Evolutionary conservation across 2,797 vertebrate species (phyloP).

Genomic region (Molossus alvarezi): DNA sequence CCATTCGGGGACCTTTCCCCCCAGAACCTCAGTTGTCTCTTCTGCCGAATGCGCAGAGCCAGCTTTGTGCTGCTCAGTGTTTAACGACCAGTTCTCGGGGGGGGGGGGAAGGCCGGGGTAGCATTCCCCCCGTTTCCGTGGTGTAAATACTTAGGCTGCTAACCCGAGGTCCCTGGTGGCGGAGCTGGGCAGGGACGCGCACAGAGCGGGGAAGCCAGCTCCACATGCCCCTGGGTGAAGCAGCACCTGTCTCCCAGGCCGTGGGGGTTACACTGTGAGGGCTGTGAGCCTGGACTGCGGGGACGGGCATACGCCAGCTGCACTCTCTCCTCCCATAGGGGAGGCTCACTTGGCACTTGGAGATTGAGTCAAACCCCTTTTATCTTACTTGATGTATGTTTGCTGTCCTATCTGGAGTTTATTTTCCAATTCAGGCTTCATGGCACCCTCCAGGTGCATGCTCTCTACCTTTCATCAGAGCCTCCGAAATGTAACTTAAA

Average conservation of each 20-base stretch:
- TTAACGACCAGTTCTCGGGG: neutral
- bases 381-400: neutral
- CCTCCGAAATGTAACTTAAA: neutral
- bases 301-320: accelerated
- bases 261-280: accelerated
- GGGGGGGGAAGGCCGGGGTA: neutral
- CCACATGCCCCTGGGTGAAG: accelerated
- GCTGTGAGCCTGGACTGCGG: accelerated
- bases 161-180: neutral
- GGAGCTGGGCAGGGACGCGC: neutral
- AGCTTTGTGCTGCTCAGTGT: no score
- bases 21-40: neutral
- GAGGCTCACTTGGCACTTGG: neutral
- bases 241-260: neutral
- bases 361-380: neutral
- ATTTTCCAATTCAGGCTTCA: neutral
- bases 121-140: neutral
- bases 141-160: neutral
- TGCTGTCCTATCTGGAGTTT: neutral
- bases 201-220: neutral
- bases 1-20: neutral
- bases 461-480: neutral
- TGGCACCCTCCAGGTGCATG: neutral
- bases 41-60: neutral
- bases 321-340: accelerated